Percentiles rank a stretch among this genome's conserved stretches.
Evolutionary conservation across 2,888 invertebrate species (phyloP).

Genomic region (Drosophila setosimentum): DNA sequence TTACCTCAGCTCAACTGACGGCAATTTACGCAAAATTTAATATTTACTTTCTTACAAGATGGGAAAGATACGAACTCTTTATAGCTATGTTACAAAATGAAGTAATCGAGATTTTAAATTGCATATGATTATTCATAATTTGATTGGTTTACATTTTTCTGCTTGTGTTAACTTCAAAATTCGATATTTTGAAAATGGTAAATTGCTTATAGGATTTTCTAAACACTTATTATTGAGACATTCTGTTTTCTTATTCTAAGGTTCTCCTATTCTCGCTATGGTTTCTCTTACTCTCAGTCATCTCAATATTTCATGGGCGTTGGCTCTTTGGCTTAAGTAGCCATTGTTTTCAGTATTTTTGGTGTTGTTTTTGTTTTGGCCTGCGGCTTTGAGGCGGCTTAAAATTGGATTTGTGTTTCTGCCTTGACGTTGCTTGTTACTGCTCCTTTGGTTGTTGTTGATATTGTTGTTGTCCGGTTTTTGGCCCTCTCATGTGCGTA

Average conservation of each 20-base stretch:
- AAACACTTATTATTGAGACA: constrained; percentile 61
- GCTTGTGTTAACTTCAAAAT: constrained; percentile 5
- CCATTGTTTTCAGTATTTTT: constrained; percentile 69
- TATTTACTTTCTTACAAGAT: background rate
- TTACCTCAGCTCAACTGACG: background rate
- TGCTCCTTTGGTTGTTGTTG: constrained; percentile 25
- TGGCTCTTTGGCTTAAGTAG: constrained; percentile 65
- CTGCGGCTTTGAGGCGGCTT: constrained; percentile 74
- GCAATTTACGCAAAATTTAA: background rate
- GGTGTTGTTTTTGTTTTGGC: constrained; percentile 47
- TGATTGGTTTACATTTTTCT: background rate
- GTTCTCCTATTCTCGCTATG: background rate
- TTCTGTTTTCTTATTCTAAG: constrained; percentile 4
- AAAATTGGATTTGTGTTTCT: constrained; percentile 77
- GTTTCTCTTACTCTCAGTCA: constrained; percentile 33
- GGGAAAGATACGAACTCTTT: background rate
- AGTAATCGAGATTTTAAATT: background rate
- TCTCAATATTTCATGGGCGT: constrained; percentile 57
- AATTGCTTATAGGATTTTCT: constrained; percentile 16
- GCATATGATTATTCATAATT: background rate
- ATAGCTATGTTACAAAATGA: background rate
- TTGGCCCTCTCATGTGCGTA: constrained; percentile 54
- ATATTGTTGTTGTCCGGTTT: constrained; percentile 8
- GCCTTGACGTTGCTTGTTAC: constrained; percentile 53
- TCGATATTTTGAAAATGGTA: constrained; percentile 4